Base-by-base conservation (phyloP, 1,140 invertebrate species). In the Drosophila aff. region DNA sequence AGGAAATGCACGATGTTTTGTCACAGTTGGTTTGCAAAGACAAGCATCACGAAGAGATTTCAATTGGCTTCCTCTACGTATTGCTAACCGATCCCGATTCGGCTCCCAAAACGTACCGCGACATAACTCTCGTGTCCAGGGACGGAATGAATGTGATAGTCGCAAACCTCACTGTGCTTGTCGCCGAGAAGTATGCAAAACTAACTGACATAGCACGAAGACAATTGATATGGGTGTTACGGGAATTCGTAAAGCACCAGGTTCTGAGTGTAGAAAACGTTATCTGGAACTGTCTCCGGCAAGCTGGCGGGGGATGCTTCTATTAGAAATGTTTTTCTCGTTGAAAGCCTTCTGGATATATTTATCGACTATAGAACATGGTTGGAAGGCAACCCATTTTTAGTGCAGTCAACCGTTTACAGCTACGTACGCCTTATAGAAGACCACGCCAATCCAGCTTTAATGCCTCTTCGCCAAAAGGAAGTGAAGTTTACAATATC, bases 401-500 rank as follows among this genome's bases (percentile, higher is more conserved):
- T 98, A 72, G 95, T 98, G 67, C 96, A 98, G 66, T 97, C 97
- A 68, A 96, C 98, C 66, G 97, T 99, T 53, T 99, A 99, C 93
- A 98, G 98, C 52, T 99, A 98, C 94, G 95, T 99, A 81, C 95
- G 98, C 81, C 95, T 99, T 79, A 97, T 99, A 81, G 97, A 98
- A 93, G 98, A 99, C 94, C 99, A 99, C 93, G 96, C 95, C 91
- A 95, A 95, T 80, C 95, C 96, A 61, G 95, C 95, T 91, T 94
- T 97, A 65, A 93, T 95, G 53, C 93, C 93, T 64, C 94, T 99
- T 47, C 94, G 97, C 76, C 97, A 98, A 93, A 98, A 98, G 92
- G 99, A 99, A 95, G 97, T 98, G 11, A 96, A 95, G 80, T 98
- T 99, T 94, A 96, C 98, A 68, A 95, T 98, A 59, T 94, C 95